A percentile compares a stretch with the other conserved stretches of the same genome.
phyloP scores from a whole-genome alignment of 1,140 invertebrate genomes.

The Teleopsis dalmanni region DNA sequence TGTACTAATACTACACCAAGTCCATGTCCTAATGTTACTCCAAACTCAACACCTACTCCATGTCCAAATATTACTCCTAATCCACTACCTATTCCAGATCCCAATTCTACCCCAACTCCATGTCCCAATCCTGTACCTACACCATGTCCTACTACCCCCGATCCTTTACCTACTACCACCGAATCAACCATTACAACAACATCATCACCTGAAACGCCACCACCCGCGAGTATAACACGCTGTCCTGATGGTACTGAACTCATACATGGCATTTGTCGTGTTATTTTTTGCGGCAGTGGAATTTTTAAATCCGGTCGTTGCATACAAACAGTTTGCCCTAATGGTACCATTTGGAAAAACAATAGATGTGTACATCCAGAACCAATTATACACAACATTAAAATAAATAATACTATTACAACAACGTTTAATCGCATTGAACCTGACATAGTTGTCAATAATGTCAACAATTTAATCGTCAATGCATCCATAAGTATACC shows the following conservation, averaged over 20 bases:
- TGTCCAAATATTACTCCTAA: too few species aligned
- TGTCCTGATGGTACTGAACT: conserved; percentile 24
- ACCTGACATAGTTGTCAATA: conserved; percentile 17
- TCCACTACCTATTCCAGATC: neutral
- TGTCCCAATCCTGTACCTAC: neutral
- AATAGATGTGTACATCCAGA: conserved; percentile 16
- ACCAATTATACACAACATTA: conserved; percentile 14
- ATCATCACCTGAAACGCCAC: too few species aligned
- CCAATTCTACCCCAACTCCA: neutral
- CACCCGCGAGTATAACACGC: conserved; percentile 12
- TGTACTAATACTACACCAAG: too few species aligned
- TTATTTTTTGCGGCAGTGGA: conserved; percentile 20
- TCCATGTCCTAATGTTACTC: too few species aligned
- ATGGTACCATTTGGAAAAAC: conserved; percentile 24
- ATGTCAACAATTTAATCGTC: conserved; percentile 22
- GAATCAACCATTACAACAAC: neutral
- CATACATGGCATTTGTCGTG: conserved; percentile 16
- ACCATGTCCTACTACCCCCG: neutral
- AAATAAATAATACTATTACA: conserved; percentile 16
- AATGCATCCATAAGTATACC: conserved; percentile 26
- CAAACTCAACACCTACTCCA: too few species aligned
- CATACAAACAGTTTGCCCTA: conserved; percentile 18
- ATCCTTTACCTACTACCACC: neutral
- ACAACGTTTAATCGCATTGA: neutral
- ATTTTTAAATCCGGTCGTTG: conserved; percentile 15